Percentiles rank a stretch among this genome's conserved stretches.
phyloP scores from a whole-genome alignment of 2,797 vertebrate species.

The Tangara arthus region DNA sequence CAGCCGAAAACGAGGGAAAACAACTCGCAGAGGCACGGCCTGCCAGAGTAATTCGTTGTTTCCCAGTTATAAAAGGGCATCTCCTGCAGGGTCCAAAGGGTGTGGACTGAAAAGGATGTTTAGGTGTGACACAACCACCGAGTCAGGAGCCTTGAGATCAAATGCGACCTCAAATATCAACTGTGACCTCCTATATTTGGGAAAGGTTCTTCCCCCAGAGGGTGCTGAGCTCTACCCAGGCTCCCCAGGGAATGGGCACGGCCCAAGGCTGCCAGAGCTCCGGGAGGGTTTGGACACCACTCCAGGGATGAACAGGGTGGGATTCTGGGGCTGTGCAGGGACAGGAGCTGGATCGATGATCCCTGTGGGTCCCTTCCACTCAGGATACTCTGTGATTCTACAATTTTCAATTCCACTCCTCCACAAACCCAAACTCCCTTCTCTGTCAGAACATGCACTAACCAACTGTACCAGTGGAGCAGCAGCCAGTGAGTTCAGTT shows the following conservation, averaged over 20 bases:
- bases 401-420: not conserved
- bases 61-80: not conserved
- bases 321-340: not conserved
- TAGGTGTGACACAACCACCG: rapidly evolving
- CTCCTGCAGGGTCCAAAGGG: not conserved
- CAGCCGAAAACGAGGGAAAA: not conserved
- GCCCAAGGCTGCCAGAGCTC: not conserved
- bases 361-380: not conserved
- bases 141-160: not conserved
- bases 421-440: not conserved
- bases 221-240: not conserved
- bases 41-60: not conserved
- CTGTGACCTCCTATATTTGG: not conserved
- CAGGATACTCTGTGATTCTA: not conserved
- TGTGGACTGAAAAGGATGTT: not conserved
- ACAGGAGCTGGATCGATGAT: not conserved
- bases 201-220: not conserved
- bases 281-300: rapidly evolving
- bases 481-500: not conserved
- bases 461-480: not conserved
- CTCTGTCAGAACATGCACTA: not conserved
- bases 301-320: not conserved
- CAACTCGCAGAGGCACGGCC: not conserved
- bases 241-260: not conserved
- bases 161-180: not conserved